Percentiles rank a stretch among this genome's conserved stretches.
These are phyloP conservation scores for Drosophila ambigua DNA, from an alignment of 1,140 invertebrate genomes.

Conservation along the genomic window DNA sequence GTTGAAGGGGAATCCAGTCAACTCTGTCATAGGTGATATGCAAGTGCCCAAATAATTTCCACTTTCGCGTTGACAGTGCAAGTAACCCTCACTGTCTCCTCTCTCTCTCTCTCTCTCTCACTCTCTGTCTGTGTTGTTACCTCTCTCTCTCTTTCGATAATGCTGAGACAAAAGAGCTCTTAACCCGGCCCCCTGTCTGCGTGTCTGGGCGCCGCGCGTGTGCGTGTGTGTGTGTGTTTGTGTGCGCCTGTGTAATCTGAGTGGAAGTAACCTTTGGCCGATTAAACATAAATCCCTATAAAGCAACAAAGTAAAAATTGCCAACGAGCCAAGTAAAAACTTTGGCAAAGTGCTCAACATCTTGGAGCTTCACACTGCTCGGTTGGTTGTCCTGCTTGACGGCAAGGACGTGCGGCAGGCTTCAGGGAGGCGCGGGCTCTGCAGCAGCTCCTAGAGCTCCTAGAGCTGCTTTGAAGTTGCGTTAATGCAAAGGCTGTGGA, in stretches of 20 bases:
- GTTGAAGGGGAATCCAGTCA: conserved; percentile 32
- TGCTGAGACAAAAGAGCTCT: conserved; percentile 66
- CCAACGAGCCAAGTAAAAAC: conserved; percentile 81
- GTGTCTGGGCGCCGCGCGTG: neutral
- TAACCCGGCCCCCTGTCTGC: conserved; percentile 20
- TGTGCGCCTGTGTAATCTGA: conserved; percentile 13
- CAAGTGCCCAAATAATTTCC: conserved; percentile 45
- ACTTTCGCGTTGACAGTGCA: conserved; percentile 41
- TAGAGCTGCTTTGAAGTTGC: conserved; percentile 69
- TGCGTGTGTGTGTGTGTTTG: conserved; percentile 11
- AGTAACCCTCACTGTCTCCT: neutral
- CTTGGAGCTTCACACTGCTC: conserved; percentile 43
- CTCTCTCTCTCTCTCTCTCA: neutral
- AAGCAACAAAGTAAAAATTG: conserved; percentile 81
- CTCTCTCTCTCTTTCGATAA: neutral
- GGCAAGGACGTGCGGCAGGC: conserved; percentile 59
- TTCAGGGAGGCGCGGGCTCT: neutral
- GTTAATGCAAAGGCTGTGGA: conserved; percentile 32
- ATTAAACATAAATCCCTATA: conserved; percentile 81
- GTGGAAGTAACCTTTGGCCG: conserved; percentile 72
- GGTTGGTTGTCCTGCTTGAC: neutral
- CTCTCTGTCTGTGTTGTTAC: neutral
- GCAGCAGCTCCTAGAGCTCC: conserved; percentile 16
- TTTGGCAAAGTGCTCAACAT: conserved; percentile 76
- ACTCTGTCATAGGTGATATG: conserved; percentile 49